Percentiles rank a stretch among this genome's conserved stretches.
Evolutionary conservation across 2,888 invertebrate genomes (phyloP).

Genomic region (Temnothorax ravouxi): DNA sequence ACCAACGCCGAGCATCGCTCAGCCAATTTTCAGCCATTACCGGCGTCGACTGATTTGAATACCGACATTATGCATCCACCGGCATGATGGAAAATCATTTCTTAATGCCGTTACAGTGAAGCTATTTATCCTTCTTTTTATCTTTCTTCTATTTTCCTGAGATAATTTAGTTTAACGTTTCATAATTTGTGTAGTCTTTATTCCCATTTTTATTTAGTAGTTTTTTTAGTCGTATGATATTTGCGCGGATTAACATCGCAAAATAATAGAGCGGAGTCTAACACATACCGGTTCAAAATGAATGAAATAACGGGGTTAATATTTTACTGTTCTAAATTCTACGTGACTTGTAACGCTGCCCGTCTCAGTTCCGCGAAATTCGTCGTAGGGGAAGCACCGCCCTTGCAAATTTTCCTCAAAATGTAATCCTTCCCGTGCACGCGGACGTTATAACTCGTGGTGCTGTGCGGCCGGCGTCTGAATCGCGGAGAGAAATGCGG

Average conservation of each 20-base stretch:
- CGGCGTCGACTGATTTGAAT: slow-evolving; percentile 9
- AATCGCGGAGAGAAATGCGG: slow-evolving; percentile 54
- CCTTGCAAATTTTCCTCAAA: slow-evolving; percentile 58
- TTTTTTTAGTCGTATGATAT: neutral
- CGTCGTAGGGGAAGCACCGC: slow-evolving; percentile 49
- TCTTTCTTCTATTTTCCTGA: too few species aligned
- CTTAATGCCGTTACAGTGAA: neutral
- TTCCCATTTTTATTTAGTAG: neutral
- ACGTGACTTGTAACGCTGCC: slow-evolving; percentile 49
- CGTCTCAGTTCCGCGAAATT: slow-evolving; percentile 48
- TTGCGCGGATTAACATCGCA: slow-evolving; percentile 11
- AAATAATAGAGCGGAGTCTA: slow-evolving; percentile 3
- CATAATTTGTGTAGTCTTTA: neutral
- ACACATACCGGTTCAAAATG: slow-evolving; percentile 31
- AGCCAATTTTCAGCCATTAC: slow-evolving; percentile 29
- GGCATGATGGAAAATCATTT: neutral
- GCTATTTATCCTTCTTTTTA: neutral
- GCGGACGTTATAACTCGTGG: slow-evolving; percentile 56
- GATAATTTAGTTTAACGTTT: slow-evolving; percentile 7
- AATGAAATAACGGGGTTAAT: slow-evolving; percentile 47
- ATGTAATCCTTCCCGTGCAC: slow-evolving; percentile 52
- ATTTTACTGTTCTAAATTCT: slow-evolving; percentile 42
- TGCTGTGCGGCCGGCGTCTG: slow-evolving; percentile 54
- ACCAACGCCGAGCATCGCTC: neutral
- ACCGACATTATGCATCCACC: neutral